These are phyloP conservation scores for Dicaeum eximium DNA, from an alignment of 2,113 vertebrate species.

Conservation along the genomic window DNA sequence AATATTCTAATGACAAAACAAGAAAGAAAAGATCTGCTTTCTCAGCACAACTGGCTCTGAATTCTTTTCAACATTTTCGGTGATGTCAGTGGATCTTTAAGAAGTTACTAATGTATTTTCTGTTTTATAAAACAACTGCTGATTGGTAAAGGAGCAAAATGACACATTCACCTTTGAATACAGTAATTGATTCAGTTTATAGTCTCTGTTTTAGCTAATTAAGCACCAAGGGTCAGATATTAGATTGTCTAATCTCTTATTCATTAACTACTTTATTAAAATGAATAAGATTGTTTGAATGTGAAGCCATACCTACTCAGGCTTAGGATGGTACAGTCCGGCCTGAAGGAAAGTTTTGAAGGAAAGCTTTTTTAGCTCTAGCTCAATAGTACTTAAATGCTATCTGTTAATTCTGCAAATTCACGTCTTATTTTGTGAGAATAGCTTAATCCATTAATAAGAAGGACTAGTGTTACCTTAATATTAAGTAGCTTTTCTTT, in stretches of 20 bases:
- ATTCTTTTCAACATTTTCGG: not conserved
- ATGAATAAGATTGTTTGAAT: not conserved
- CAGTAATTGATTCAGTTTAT: not conserved
- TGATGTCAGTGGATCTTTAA: not conserved
- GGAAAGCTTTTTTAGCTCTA: not conserved
- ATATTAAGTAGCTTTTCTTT: not conserved
- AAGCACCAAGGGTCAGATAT: not conserved
- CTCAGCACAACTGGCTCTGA: not conserved
- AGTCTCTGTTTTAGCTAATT: not conserved
- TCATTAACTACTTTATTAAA: not conserved
- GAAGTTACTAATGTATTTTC: not conserved
- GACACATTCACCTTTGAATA: not conserved
- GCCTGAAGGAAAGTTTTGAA: not conserved
- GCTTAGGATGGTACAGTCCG: not conserved
- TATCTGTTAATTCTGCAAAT: not conserved
- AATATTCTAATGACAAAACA: not conserved
- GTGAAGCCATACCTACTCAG: not conserved
- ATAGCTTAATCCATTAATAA: not conserved
- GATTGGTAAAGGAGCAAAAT: not conserved
- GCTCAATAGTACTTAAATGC: not conserved
- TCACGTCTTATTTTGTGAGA: not conserved
- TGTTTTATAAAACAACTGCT: not conserved
- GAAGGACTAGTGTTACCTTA: not conserved
- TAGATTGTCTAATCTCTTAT: not conserved
- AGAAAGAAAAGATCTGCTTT: not conserved